phyloP scores from a whole-genome alignment of 2,113 vertebrate species.

The Platysternon megacephalum region DNA sequence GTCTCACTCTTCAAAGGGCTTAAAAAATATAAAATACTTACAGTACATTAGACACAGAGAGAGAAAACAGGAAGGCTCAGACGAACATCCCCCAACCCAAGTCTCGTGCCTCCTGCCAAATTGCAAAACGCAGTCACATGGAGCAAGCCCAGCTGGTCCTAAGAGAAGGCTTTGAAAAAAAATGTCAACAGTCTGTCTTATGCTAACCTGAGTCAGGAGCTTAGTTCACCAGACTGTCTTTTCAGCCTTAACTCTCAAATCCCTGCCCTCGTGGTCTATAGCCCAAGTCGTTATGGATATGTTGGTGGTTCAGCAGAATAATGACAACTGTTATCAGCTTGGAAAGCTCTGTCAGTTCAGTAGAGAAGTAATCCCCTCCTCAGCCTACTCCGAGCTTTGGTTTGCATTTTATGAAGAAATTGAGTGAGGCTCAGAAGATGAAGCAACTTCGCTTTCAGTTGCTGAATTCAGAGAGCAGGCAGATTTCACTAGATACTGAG shows the following conservation, averaged over 20 bases:
- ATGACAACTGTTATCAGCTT: neutral
- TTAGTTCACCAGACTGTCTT: neutral
- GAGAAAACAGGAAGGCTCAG: conserved; percentile 30
- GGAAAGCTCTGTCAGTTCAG: neutral
- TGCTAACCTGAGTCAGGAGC: neutral
- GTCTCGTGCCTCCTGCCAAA: conserved; percentile 38
- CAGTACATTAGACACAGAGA: neutral
- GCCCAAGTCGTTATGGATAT: neutral
- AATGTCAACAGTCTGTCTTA: neutral
- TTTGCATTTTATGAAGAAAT: neutral
- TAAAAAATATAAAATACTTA: neutral
- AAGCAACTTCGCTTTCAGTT: neutral
- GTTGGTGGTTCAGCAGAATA: neutral
- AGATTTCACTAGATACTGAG: neutral
- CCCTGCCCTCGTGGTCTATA: neutral
- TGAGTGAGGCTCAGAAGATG: neutral
- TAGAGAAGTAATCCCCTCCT: neutral
- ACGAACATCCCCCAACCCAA: conserved; percentile 45
- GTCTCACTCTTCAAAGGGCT: neutral
- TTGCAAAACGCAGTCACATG: conserved; percentile 32
- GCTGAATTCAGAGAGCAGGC: neutral
- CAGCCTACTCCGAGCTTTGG: neutral
- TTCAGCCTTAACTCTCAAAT: neutral
- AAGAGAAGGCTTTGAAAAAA: conserved; percentile 2
- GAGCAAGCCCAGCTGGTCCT: conserved; percentile 26